A percentile compares a stretch with the other conserved stretches of the same genome.
Conservation (phyloP, 2,113 vertebrate genomes). For the Ophiodon elongatus region DNA sequence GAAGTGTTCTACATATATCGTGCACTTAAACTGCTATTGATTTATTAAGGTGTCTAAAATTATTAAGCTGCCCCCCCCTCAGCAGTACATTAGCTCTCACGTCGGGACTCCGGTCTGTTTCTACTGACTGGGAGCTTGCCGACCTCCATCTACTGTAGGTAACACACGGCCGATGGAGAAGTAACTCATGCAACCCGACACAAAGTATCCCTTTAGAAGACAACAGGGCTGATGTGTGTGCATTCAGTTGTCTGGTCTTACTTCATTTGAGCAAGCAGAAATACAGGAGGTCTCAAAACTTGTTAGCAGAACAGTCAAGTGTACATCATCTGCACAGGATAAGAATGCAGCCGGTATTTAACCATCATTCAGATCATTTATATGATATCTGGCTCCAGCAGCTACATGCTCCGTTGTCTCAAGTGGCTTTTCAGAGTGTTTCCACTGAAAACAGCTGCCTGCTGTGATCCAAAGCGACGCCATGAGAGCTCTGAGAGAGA, state of each 20-base stretch:
- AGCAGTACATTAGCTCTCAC: not conserved
- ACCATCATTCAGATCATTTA: too few relatives aligned
- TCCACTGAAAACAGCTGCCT: too few relatives aligned
- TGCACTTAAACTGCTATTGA: not conserved
- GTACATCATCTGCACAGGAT: not conserved
- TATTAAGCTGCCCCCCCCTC: too few relatives aligned
- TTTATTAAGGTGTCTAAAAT: not conserved
- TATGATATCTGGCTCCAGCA: too few relatives aligned
- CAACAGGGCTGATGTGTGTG: not conserved
- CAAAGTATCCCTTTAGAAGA: too few relatives aligned
- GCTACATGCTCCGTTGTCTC: too few relatives aligned
- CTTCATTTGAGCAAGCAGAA: not conserved
- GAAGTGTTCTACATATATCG: not conserved
- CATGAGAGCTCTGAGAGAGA: too few relatives aligned
- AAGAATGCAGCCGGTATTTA: not conserved
- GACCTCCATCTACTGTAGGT: not conserved
- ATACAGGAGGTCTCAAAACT: not conserved
- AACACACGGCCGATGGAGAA: too few relatives aligned
- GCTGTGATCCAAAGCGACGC: too few relatives aligned
- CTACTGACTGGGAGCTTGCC: too few relatives aligned
- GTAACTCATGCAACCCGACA: not conserved
- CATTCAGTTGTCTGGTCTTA: not conserved
- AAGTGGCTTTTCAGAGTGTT: too few relatives aligned
- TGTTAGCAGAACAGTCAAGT: not conserved
- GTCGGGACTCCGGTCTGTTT: not conserved